Evolutionary conservation across 2,113 vertebrate species (phyloP), one percentile per base, ranked within the genome.

Genomic region (Pteruthius melanotis): DNA sequence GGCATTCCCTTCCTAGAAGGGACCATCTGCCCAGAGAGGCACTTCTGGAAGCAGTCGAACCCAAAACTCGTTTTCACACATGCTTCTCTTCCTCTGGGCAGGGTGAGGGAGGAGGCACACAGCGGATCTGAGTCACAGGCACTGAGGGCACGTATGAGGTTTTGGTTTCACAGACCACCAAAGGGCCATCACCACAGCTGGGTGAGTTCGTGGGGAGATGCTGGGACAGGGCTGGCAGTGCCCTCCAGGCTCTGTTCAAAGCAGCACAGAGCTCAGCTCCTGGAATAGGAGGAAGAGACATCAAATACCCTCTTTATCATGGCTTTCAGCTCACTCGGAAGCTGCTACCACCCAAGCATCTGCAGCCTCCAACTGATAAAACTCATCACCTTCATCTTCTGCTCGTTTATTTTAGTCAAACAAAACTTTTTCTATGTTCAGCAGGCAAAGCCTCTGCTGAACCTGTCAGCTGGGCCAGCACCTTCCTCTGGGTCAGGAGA

Each of bases 1-100:
- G 66, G 75, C 3, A 0, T 9, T 59, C 44, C 37, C 44, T 42
- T 44, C 52, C 33, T 30, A 35, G 39, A 35, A 47, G 28, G 37
- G 37, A 61, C 42, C 59, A 40, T 56, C 79, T 77, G n/a, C 86
- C 68, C 47, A 31, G 26, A 74, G 45, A 77, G 45, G 20, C 33
- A 10, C 26, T 96, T 87, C 52, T 84, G 28, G 15, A 70, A 74
- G 72, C 54, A 87, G 60, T 33, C 72, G 89, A 84, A 87, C 33
- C 64, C 35, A 63, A 44, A 44, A 27, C 12, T 69, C 27, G 50
- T 27, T 49, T 39, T 39, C 56, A 83, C 6, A 1, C 40, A 42
- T 44, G 56, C 66, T 56, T 19, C 39, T 56, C 53, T 71, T 53
- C 42, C 77, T 59, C 60, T 19, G 50, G 54, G 60, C 45, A 39